Conservation (phyloP, 1,140 invertebrate species). For the Lutraria rhynchaena region DNA sequence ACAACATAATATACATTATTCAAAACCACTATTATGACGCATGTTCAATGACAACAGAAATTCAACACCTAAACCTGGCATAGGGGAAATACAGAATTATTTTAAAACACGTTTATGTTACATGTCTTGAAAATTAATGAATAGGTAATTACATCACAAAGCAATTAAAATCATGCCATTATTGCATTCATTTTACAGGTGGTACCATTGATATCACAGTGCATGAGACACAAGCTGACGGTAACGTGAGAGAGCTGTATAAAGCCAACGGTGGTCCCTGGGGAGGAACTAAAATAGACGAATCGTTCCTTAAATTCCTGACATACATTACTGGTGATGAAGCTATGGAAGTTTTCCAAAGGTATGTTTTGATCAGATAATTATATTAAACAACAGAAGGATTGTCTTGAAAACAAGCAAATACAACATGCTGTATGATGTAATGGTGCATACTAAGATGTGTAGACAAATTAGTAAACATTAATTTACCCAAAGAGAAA, state of each 20-base stretch:
- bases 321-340: conserved; percentile 35
- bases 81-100: no score
- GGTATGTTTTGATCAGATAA: no score
- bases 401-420: not conserved
- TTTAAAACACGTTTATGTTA: no score
- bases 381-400: not conserved
- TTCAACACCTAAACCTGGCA: no score
- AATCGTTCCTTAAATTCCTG: conserved; percentile 53
- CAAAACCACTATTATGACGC: no score
- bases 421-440: not conserved
- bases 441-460: not conserved
- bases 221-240: conserved; percentile 41
- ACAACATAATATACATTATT: no score
- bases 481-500: no score
- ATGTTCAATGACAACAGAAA: no score
- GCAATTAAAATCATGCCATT: no score
- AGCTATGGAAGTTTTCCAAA: conserved; percentile 46
- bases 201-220: conserved; percentile 66
- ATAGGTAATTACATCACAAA: no score
- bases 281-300: conserved; percentile 61
- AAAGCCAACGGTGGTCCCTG: conserved; percentile 65
- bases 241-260: conserved; percentile 59
- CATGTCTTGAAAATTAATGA: no score
- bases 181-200: conserved; percentile 44
- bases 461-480: no score